Conservation (phyloP, 2,888 invertebrate species). For the Drosophila austrosaltans region DNA sequence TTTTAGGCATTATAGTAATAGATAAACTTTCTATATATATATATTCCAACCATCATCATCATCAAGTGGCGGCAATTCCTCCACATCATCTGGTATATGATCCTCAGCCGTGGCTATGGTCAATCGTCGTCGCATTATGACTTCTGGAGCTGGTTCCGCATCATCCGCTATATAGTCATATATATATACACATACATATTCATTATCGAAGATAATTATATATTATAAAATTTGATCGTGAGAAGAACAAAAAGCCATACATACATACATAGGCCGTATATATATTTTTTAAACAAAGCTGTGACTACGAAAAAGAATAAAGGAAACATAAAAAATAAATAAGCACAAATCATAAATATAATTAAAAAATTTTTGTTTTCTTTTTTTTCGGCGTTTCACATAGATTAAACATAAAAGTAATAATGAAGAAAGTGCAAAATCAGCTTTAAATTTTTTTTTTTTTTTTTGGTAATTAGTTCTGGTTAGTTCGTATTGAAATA, state of each 20-base stretch:
- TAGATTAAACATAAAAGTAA: constrained; percentile 38
- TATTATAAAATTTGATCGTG: constrained; percentile 13
- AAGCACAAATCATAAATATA: constrained; percentile 24
- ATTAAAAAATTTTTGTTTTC: background rate
- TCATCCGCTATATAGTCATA: constrained; percentile 58
- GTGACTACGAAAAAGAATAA: constrained; percentile 62
- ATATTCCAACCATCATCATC: constrained; percentile 81
- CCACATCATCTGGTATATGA: constrained; percentile 68
- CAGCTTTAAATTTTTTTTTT: background rate
- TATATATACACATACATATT: constrained; percentile 1
- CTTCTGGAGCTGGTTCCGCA: constrained; percentile 57
- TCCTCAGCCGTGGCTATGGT: constrained; percentile 81
- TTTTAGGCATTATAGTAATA: background rate
- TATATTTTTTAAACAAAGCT: constrained; percentile 63
- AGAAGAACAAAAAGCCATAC: constrained; percentile 61
- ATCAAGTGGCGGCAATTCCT: constrained; percentile 76
- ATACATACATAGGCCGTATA: constrained; percentile 73
- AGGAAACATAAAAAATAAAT: constrained; percentile 39
- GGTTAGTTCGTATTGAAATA: constrained; percentile 33
- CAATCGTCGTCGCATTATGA: constrained; percentile 79
- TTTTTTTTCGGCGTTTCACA: constrained; percentile 9
- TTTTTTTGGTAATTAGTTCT: constrained; percentile 32
- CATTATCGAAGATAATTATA: constrained; percentile 37
- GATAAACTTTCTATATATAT: constrained; percentile 3
- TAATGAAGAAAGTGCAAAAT: constrained; percentile 70